A percentile compares a stretch with the other conserved stretches of the same genome.
Conservation (phyloP, 2,888 invertebrate species). For the Scotopteryx bipunctaria region DNA sequence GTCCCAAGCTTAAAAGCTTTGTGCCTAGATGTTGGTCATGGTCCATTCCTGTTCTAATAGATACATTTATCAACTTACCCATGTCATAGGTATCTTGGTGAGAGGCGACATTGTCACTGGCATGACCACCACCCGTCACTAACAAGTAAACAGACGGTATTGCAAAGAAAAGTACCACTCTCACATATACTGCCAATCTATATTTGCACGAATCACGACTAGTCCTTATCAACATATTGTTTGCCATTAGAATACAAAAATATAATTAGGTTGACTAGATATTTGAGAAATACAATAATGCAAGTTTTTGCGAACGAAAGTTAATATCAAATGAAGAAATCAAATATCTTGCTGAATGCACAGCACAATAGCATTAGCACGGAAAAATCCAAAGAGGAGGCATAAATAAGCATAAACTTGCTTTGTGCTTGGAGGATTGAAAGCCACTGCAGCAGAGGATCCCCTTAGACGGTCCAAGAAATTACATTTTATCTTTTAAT, state of each 20-base stretch:
- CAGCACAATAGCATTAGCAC: slow-evolving; percentile 62
- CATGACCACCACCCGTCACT: slow-evolving; percentile 27
- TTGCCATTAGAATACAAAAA: slow-evolving; percentile 61
- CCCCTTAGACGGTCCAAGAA: slow-evolving; percentile 47
- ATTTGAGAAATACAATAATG: slow-evolving; percentile 12
- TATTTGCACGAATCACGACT: slow-evolving; percentile 55
- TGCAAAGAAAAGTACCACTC: slow-evolving; percentile 63
- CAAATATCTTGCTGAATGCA: slow-evolving; percentile 65
- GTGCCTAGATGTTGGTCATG: no score
- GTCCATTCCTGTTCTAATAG: no score
- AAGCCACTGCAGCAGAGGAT: slow-evolving; percentile 48
- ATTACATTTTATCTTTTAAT: slow-evolving; percentile 59
- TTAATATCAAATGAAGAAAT: slow-evolving; percentile 73
- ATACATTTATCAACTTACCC: slow-evolving; percentile 48
- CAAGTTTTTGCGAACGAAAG: slow-evolving; percentile 16
- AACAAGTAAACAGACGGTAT: slow-evolving; percentile 62
- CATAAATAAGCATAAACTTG: slow-evolving; percentile 53
- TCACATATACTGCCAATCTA: slow-evolving; percentile 54
- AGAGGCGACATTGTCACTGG: slow-evolving; percentile 19
- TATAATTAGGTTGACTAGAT: slow-evolving; percentile 41
- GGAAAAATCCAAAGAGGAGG: slow-evolving; percentile 31
- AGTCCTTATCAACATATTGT: slow-evolving; percentile 73
- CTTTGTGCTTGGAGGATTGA: slow-evolving; percentile 37
- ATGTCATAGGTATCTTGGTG: slow-evolving; percentile 18
- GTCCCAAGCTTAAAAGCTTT: no score